Percentiles rank a stretch among this genome's conserved stretches.
Evolutionary conservation across 2,113 vertebrate genomes (phyloP).

Genomic region (Argyrosomus japonicus): DNA sequence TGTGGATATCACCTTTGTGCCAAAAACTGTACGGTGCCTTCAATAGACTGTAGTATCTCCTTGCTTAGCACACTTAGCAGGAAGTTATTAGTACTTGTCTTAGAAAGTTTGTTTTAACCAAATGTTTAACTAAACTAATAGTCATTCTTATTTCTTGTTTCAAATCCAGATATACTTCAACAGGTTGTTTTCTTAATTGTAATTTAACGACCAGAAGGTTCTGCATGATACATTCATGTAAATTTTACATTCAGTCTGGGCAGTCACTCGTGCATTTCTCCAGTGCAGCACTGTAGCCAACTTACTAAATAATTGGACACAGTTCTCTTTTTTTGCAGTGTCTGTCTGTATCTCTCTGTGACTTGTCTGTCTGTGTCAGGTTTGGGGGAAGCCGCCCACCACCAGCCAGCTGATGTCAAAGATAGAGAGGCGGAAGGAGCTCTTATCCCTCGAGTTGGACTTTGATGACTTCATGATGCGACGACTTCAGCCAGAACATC

Average conservation of each 20-base stretch:
- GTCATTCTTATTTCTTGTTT: not conserved
- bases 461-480: slow-evolving; percentile 87
- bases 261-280: not conserved
- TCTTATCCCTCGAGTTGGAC: slow-evolving; percentile 79
- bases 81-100: not conserved
- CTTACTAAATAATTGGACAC: not conserved
- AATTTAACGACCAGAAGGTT: not conserved
- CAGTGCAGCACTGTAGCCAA: not conserved
- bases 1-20: slow-evolving; percentile 87
- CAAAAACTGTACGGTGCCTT: slow-evolving; percentile 83
- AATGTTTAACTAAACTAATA: not conserved
- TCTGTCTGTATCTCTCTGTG: not conserved
- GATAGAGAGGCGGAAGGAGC: slow-evolving; percentile 79
- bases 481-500: slow-evolving; percentile 83
- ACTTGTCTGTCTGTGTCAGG: slow-evolving; percentile 69
- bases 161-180: not conserved
- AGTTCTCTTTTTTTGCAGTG: not conserved
- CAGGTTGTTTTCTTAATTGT: not conserved
- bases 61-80: not conserved
- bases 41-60: not conserved
- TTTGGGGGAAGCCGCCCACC: slow-evolving; percentile 86
- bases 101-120: not conserved
- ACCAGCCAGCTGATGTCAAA: slow-evolving; percentile 85
- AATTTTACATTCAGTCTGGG: not conserved
- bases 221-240: no score